Conservation (phyloP, 64 coral and sea anemone genomes). For the Actinia equina region DNA sequence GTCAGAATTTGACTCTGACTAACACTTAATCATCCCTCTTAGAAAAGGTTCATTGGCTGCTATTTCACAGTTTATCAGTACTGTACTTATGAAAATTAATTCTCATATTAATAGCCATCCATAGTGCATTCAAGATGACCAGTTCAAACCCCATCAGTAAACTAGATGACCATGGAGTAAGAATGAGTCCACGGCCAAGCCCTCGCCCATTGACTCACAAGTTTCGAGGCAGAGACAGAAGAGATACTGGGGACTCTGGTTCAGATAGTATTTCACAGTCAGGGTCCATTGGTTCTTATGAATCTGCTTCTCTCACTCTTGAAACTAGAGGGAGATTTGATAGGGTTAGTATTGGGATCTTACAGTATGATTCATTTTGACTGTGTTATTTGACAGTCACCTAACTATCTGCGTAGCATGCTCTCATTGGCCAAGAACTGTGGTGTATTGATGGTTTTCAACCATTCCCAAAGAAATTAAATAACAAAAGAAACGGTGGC, state of each 20-base stretch:
- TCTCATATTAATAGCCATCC: constrained; percentile 17
- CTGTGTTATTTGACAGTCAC: too few species aligned
- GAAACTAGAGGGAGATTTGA: constrained; percentile 89
- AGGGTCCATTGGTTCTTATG: constrained; percentile 89
- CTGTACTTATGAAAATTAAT: neutral
- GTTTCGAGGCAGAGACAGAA: constrained; percentile 33
- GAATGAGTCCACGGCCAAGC: constrained; percentile 74
- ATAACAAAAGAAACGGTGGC: too few species aligned
- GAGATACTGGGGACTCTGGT: constrained; percentile 52
- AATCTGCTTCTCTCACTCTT: constrained; percentile 65
- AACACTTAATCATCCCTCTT: too few species aligned
- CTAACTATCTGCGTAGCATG: too few species aligned
- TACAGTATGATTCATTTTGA: too few species aligned
- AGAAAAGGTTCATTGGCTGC: too few species aligned
- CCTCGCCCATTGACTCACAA: constrained; percentile 42
- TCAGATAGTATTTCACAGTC: constrained; percentile 75
- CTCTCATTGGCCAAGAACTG: too few species aligned
- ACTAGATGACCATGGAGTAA: constrained; percentile 49
- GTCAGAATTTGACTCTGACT: too few species aligned
- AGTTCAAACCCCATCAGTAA: constrained; percentile 33
- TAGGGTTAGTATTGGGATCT: constrained; percentile 38
- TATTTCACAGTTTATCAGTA: too few species aligned
- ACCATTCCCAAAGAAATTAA: too few species aligned
- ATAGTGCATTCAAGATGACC: constrained; percentile 82
- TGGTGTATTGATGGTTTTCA: too few species aligned